phyloP scores from a whole-genome alignment of 92 coral and sea anemone species.

The Epizoanthus scotinus region DNA sequence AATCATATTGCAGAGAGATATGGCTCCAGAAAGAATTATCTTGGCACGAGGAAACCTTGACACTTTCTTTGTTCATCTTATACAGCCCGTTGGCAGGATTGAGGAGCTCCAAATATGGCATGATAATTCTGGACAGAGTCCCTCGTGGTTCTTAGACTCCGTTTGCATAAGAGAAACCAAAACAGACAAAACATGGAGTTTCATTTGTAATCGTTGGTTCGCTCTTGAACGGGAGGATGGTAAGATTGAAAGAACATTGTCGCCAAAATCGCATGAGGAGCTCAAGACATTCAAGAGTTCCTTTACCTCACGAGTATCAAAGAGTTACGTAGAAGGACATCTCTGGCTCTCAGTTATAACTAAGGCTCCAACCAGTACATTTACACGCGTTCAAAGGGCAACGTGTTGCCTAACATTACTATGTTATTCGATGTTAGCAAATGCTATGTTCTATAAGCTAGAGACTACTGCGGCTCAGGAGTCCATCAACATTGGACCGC shows the following conservation, averaged over 20 bases:
- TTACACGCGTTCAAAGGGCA: slow-evolving; percentile 26
- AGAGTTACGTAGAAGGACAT: background rate
- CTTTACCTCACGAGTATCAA: background rate
- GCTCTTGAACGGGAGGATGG: slow-evolving; percentile 7
- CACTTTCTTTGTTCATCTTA: background rate
- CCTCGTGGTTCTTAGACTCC: slow-evolving; percentile 5
- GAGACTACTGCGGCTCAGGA: background rate
- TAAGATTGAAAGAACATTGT: background rate
- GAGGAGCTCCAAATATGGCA: background rate
- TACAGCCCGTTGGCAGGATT: background rate
- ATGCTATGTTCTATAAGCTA: slow-evolving; percentile 23
- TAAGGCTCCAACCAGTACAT: slow-evolving; percentile 21
- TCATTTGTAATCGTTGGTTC: background rate
- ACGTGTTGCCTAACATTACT: slow-evolving; percentile 18
- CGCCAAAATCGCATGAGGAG: background rate
- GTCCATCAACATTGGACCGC: slow-evolving; percentile 10
- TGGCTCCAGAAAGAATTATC: slow-evolving; percentile 16
- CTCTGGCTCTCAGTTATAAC: slow-evolving; percentile 15
- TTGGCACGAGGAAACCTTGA: background rate
- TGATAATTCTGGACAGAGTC: background rate
- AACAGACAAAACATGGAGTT: background rate
- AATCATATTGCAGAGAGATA: slow-evolving; percentile 12
- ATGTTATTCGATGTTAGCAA: slow-evolving; percentile 12
- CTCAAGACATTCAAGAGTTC: background rate
- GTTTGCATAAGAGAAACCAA: background rate